Evolutionary conservation across 2,888 invertebrate species (phyloP).

Genomic region (Pachymerium ferrugineum): DNA sequence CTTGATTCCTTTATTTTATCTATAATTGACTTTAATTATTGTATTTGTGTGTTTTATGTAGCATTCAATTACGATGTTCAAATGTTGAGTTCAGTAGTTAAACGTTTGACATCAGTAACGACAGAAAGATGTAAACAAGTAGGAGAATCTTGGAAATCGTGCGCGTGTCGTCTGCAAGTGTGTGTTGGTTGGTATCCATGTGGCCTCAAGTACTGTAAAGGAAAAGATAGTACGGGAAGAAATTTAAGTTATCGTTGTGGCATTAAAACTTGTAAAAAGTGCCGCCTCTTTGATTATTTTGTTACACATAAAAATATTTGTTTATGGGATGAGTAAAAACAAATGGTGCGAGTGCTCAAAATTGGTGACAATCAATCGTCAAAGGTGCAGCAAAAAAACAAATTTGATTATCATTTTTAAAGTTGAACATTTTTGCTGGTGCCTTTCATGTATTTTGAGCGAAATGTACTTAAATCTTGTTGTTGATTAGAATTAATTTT

Average conservation of each 20-base stretch:
- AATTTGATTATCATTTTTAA: background rate
- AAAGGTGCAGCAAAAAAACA: background rate
- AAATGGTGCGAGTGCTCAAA: background rate
- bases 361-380: background rate
- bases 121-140: slow-evolving; percentile 43
- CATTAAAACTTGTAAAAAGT: slow-evolving; percentile 89
- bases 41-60: too few relatives aligned
- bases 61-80: slow-evolving; percentile 45
- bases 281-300: slow-evolving; percentile 80
- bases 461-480: background rate
- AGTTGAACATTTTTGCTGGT: too few relatives aligned
- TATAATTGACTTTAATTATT: background rate
- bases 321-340: slow-evolving; percentile 51
- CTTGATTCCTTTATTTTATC: slow-evolving; percentile 51
- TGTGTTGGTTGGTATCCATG: slow-evolving; percentile 96
- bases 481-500: background rate
- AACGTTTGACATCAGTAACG: slow-evolving; percentile 61
- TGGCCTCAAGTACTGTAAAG: slow-evolving; percentile 88
- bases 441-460: too few relatives aligned
- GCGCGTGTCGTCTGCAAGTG: slow-evolving; percentile 76
- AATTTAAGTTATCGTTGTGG: slow-evolving; percentile 78
- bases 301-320: slow-evolving; percentile 76
- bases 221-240: slow-evolving; percentile 62
- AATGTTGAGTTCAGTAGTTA: slow-evolving; percentile 65
- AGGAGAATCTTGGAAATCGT: slow-evolving; percentile 53